Evolutionary conservation across 1,140 invertebrate genomes (phyloP).

Genomic region (Anoplolepis gracilipes): DNA sequence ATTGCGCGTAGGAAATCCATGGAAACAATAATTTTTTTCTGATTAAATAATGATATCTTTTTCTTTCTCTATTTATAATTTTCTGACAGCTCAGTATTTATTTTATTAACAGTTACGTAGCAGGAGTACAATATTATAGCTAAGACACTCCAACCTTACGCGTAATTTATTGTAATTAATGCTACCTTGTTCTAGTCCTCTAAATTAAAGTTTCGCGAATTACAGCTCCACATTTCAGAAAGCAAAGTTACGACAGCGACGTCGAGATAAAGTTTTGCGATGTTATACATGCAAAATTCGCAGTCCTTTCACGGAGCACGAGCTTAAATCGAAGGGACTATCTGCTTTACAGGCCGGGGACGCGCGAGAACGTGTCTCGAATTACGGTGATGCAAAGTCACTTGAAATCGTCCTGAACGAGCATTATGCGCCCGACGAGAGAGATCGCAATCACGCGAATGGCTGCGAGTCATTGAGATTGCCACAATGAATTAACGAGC

Average conservation of each 20-base stretch:
- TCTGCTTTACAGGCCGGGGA: slow-evolving; percentile 36
- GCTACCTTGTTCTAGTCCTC: neutral
- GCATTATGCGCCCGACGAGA: slow-evolving; percentile 6
- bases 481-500: slow-evolving; percentile 62
- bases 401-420: slow-evolving; percentile 33
- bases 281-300: slow-evolving; percentile 18
- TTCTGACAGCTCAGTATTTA: neutral
- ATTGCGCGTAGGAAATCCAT: neutral
- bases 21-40: neutral
- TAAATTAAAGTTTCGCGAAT: slow-evolving; percentile 14
- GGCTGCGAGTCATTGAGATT: slow-evolving; percentile 38
- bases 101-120: neutral
- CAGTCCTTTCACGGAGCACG: slow-evolving; percentile 12
- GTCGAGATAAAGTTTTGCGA: slow-evolving; percentile 21
- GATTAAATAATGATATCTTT: neutral
- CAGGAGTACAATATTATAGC: neutral
- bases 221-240: neutral
- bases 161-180: slow-evolving; percentile 40
- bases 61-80: neutral
- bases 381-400: slow-evolving; percentile 5
- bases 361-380: slow-evolving; percentile 38
- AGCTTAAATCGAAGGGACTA: slow-evolving; percentile 33
- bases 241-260: slow-evolving; percentile 7
- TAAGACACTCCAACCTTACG: neutral
- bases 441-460: slow-evolving; percentile 48